phyloP scores from a whole-genome alignment of 2,888 invertebrate species.

The Cantharis flavilabris region DNA sequence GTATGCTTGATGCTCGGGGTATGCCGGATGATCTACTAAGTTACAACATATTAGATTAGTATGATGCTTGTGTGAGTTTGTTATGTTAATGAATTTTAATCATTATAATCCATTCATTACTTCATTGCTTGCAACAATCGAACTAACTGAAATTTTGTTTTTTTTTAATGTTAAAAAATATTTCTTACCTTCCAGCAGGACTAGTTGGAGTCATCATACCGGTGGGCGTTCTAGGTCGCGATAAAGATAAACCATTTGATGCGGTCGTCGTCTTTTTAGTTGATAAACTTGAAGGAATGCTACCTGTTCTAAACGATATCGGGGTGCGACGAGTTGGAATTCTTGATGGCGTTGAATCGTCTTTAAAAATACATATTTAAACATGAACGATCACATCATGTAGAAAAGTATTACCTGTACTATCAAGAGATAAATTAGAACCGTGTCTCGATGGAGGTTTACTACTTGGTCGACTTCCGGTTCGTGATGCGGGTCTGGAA shows the following conservation, averaged over 20 bases:
- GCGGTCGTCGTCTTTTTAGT: conserved; percentile 66
- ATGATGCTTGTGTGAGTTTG: conserved; percentile 12
- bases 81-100: neutral
- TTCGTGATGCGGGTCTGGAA: conserved; percentile 82
- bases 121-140: neutral
- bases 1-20: conserved; percentile 89
- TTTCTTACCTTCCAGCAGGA: conserved; percentile 70
- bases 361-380: conserved; percentile 50
- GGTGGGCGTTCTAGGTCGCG: conserved; percentile 76
- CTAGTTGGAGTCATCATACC: conserved; percentile 76
- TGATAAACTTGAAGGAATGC: conserved; percentile 57
- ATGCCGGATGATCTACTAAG: conserved; percentile 69
- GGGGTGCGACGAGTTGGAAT: conserved; percentile 75
- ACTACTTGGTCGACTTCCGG: conserved; percentile 83
- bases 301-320: conserved; percentile 56
- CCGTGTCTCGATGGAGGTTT: conserved; percentile 94
- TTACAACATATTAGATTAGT: conserved; percentile 41
- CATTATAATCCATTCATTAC: neutral
- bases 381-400: neutral
- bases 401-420: conserved; percentile 67
- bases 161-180: neutral
- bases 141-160: neutral
- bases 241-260: conserved; percentile 55
- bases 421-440: conserved; percentile 87
- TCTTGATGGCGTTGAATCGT: conserved; percentile 80